These are phyloP conservation scores for Anguilla obscura DNA, from an alignment of 2,797 vertebrate species.

Conservation along the genomic window DNA sequence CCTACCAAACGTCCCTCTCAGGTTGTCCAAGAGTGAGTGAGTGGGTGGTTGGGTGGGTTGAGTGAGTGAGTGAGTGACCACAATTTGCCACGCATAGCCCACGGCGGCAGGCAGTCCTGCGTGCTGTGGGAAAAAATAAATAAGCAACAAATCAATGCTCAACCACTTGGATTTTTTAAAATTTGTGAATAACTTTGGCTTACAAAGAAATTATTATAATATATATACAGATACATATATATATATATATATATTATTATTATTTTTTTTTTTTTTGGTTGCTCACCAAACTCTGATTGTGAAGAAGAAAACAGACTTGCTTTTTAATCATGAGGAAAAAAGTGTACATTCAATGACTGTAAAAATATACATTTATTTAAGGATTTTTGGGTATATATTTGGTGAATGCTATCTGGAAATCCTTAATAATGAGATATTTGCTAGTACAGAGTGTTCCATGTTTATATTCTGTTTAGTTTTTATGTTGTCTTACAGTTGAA, in stretches of 20 bases:
- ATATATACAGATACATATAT: neutral
- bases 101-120: too few species aligned
- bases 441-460: neutral
- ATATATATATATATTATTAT: constrained; percentile 3
- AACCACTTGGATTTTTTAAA: neutral
- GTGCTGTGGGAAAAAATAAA: neutral
- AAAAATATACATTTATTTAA: neutral
- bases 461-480: neutral
- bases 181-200: neutral
- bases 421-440: neutral
- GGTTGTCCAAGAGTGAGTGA: too few species aligned
- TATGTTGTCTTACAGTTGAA: neutral
- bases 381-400: neutral
- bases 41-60: too few species aligned
- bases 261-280: neutral
- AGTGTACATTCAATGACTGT: neutral
- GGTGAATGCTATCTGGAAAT: neutral
- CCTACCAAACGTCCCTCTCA: too few species aligned
- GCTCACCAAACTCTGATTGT: neutral
- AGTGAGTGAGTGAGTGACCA: too few species aligned
- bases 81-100: too few species aligned
- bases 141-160: neutral
- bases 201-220: neutral
- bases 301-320: neutral
- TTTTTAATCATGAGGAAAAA: neutral